Evolutionary conservation across 2,888 invertebrate species (phyloP).

Genomic region (Chaitophorus viminalis): DNA sequence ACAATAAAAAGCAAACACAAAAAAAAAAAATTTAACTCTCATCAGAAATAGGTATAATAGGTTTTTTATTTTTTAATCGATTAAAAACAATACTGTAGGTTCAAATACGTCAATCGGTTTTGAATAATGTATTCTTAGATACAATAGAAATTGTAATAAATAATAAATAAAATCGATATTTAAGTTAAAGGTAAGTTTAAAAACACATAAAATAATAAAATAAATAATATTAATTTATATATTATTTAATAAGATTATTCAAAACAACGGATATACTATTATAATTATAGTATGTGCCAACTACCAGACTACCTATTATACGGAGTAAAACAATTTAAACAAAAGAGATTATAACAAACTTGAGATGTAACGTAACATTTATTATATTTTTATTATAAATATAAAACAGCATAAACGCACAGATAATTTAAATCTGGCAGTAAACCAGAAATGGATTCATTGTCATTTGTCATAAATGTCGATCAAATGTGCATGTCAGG

Average conservation of each 20-base stretch:
- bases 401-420: neutral
- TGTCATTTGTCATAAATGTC: neutral
- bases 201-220: neutral
- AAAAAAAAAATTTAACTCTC: neutral
- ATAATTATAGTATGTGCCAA: too few relatives aligned
- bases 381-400: neutral
- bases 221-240: too few relatives aligned
- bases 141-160: neutral
- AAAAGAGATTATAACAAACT: neutral
- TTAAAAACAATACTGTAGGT: neutral
- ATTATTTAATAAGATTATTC: too few relatives aligned
- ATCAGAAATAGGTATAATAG: neutral
- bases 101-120: neutral
- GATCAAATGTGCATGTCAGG: constrained; percentile 12
- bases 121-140: neutral
- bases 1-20: neutral
- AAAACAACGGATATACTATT: too few relatives aligned
- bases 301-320: too few relatives aligned
- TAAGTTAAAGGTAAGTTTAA: neutral
- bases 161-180: neutral
- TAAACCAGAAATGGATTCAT: neutral
- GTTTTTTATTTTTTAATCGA: neutral
- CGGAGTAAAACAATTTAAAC: too few relatives aligned
- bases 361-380: neutral
- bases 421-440: neutral